Percentiles rank a stretch among this genome's conserved stretches.
phyloP scores from a whole-genome alignment of 1,140 invertebrate genomes.

The Colletes gigas region DNA sequence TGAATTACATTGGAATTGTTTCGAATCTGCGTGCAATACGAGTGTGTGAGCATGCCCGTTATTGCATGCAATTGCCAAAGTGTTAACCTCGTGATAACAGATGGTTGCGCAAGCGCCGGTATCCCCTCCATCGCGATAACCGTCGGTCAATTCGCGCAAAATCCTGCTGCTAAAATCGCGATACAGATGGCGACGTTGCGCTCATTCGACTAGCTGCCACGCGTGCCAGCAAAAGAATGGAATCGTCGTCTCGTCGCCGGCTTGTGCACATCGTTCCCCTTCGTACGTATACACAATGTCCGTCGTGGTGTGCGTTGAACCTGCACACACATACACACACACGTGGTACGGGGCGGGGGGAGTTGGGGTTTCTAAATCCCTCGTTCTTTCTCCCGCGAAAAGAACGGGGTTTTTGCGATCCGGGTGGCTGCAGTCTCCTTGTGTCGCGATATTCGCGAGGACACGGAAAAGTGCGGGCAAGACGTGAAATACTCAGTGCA shows the following conservation, averaged over 20 bases:
- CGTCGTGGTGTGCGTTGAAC: background rate
- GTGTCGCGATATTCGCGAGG: conserved; percentile 40
- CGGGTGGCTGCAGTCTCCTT: conserved; percentile 7
- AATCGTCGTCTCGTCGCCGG: conserved; percentile 41
- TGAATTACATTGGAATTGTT: no score
- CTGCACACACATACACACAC: background rate
- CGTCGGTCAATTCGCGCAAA: conserved; percentile 43
- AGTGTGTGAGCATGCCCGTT: no score
- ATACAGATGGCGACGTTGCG: conserved; percentile 48
- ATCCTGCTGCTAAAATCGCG: background rate
- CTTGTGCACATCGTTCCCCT: conserved; percentile 28
- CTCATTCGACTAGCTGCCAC: conserved; percentile 9
- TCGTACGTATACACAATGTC: conserved; percentile 6
- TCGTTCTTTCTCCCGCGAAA: conserved; percentile 26
- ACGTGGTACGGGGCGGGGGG: background rate
- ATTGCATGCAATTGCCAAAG: no score
- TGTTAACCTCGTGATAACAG: background rate
- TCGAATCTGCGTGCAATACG: no score
- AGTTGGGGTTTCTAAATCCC: conserved; percentile 20
- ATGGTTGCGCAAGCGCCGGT: conserved; percentile 7
- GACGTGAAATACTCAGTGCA: conserved; percentile 9
- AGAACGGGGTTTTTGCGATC: conserved; percentile 36
- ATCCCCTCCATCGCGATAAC: background rate
- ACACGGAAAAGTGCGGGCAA: conserved; percentile 3
- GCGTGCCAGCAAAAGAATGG: conserved; percentile 30